Base-by-base conservation (phyloP, 2,797 vertebrate genomes). In the Channa striata region DNA sequence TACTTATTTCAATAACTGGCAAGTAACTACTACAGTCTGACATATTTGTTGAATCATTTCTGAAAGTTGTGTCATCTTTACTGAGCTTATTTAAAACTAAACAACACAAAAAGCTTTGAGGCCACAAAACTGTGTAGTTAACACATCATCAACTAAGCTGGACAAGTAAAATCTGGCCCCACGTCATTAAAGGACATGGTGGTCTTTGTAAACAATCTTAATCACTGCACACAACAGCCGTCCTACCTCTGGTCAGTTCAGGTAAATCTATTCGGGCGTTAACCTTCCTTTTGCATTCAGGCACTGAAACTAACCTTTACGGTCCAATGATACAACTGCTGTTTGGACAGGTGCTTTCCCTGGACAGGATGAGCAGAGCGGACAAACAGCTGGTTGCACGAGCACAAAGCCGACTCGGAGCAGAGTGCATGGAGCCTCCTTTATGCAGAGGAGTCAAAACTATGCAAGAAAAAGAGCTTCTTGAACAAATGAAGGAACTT, bases 331-430 rank as follows among this genome's bases (percentile, higher is more conserved):
- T 62, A 73, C 80, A 17, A 68, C 58, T 34, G 43, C 42, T 90
- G 88, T 91, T 91, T 92, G 79, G 80, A 92, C 87, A 89, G 89
- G 83, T 89, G 88, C 68, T 90, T 79, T 82, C 62, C 73, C 81
- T 90, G 89, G 89, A 88, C 86, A 62, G 72, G 54, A 56, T 56
- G 67, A 77, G 58, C 63, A 36, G 63, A 68, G 53, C 58, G 68
- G 76, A 61, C 77, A 84, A 85, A 85, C 76, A 84, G 77, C 80
- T 75, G 76, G 76, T 84, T 79, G 77, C 74, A 77, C 84, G 75
- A 82, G 73, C 76, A 73, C 52, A 74, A 79, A 80, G 54, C 68
- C 66, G 80, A 72, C 68, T 60, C 47, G 25, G 60, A 50, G 25
- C 72, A 76, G 68, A 77, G 48, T 42, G 70, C 53, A 51, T 0